These are phyloP conservation scores for Tonatia bakeri DNA, from an alignment of 2,113 vertebrate genomes.

Conservation along the genomic window DNA sequence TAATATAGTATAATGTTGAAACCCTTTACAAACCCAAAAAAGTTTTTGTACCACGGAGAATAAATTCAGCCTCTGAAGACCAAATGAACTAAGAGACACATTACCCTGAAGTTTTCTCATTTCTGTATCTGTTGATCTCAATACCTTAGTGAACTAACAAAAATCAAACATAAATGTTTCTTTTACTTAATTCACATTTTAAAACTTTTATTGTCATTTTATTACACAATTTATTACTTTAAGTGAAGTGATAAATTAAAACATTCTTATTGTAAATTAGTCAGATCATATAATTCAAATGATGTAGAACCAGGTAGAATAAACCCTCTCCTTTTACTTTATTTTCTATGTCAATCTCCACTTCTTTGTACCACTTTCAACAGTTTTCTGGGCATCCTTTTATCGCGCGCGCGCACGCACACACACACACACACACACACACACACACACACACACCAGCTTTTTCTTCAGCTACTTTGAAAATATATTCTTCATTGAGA, in stretches of 20 bases:
- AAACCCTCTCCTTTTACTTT: neutral
- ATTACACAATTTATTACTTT: neutral
- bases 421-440: neutral
- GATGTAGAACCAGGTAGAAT: neutral
- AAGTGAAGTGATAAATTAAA: neutral
- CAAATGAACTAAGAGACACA: neutral
- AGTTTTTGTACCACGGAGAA: neutral
- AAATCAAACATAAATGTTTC: neutral
- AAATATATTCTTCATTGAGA: neutral
- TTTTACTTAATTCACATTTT: slow-evolving; percentile 10
- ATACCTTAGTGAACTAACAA: neutral
- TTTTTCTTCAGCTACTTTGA: neutral
- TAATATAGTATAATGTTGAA: neutral
- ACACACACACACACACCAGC: neutral
- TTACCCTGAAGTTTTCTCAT: neutral
- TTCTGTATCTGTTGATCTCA: neutral
- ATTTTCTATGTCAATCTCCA: neutral
- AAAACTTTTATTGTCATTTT: neutral
- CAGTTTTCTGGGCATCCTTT: neutral
- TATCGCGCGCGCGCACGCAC: too few relatives aligned
- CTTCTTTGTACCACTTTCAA: neutral
- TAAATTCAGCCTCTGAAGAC: neutral
- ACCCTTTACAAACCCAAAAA: neutral
- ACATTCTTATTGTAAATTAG: neutral
- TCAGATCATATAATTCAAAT: neutral